Evolutionary conservation across 2,888 invertebrate species (phyloP).

Genomic region (Sepioteuthis lessoniana): DNA sequence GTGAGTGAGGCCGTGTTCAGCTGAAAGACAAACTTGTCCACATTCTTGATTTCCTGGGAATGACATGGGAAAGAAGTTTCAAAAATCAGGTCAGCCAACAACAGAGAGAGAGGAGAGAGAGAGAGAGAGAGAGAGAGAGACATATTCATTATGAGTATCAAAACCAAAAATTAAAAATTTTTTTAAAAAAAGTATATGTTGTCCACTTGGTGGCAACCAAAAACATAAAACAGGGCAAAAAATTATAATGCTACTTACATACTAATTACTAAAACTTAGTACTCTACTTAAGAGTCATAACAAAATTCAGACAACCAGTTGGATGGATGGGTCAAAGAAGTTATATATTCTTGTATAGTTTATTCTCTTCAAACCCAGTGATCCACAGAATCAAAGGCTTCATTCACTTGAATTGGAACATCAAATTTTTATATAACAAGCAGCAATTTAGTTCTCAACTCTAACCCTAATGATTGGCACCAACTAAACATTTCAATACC

Average conservation of each 20-base stretch:
- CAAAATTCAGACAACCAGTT: background rate
- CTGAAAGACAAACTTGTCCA: constrained; percentile 33
- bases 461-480: background rate
- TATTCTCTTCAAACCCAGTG: background rate
- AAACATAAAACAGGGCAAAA: background rate
- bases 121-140: background rate
- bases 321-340: background rate
- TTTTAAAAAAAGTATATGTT: background rate
- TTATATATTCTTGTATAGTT: background rate
- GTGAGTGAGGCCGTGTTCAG: constrained; percentile 33
- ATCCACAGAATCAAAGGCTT: background rate
- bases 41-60: constrained; percentile 23
- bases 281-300: no score
- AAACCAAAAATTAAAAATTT: constrained; percentile 33
- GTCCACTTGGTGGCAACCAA: background rate
- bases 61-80: constrained; percentile 33
- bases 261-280: no score
- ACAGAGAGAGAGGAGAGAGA: background rate
- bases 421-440: background rate
- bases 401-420: background rate
- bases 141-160: constrained; percentile 15
- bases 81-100: constrained; percentile 33
- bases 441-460: background rate
- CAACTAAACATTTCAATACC: background rate
- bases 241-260: background rate